Evolutionary conservation across 1,140 invertebrate species (phyloP).

Genomic region (Aricia agestis): DNA sequence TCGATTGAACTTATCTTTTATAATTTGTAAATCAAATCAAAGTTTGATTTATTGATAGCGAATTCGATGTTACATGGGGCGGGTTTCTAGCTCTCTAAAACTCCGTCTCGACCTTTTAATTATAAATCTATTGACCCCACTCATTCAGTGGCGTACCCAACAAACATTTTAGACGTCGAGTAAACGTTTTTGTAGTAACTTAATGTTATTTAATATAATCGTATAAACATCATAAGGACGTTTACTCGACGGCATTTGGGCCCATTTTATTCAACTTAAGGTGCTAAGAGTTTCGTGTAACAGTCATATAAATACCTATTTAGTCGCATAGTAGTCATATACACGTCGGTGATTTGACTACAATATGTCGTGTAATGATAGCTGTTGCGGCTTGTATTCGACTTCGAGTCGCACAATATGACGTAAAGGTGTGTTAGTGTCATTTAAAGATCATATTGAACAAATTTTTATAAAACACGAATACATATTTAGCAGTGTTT

Average conservation of each 20-base stretch:
- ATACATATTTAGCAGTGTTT: too few relatives aligned
- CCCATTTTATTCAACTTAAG: too few relatives aligned
- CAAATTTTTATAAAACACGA: neutral
- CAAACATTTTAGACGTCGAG: too few relatives aligned
- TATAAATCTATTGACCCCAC: neutral
- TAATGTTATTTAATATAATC: too few relatives aligned
- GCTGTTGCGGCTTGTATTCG: neutral
- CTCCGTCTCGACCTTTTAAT: neutral
- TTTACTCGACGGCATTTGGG: conserved; percentile 14
- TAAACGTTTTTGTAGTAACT: too few relatives aligned
- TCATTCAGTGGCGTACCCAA: too few relatives aligned
- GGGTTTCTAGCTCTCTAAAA: neutral
- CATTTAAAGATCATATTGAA: conserved; percentile 12
- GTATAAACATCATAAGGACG: conserved; percentile 15
- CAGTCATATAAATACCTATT: conserved; percentile 4
- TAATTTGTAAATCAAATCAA: neutral
- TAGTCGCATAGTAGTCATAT: conserved; percentile 8
- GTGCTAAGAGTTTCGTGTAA: neutral
- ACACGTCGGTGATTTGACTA: conserved; percentile 13
- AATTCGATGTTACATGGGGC: neutral
- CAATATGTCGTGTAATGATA: neutral
- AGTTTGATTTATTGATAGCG: neutral
- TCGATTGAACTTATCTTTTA: neutral
- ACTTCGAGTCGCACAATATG: conserved; percentile 14
- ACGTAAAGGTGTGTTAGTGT: conserved; percentile 13